Percentiles rank a stretch among this genome's conserved stretches.
phyloP scores from a whole-genome alignment of 1,140 invertebrate genomes.

The Ctenoplectra terminalis region DNA sequence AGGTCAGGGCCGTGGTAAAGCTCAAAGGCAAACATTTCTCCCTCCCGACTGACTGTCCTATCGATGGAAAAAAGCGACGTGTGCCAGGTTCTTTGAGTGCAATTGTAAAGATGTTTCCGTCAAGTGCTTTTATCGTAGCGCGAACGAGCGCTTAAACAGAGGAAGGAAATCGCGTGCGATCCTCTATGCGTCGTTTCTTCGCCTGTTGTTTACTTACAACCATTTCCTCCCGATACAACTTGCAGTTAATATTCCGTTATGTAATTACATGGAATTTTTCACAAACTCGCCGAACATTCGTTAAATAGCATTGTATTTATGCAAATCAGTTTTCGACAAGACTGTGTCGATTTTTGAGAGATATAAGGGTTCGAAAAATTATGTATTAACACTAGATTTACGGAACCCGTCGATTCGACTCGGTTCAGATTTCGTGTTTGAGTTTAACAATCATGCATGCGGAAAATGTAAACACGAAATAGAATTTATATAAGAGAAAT shows the following conservation, averaged over 20 bases:
- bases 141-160: background rate
- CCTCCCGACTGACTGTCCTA: background rate
- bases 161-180: background rate
- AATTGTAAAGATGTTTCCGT: constrained; percentile 13
- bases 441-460: no score
- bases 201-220: constrained; percentile 17
- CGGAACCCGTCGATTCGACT: no score
- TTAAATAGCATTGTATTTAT: no score
- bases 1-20: constrained; percentile 68
- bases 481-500: no score
- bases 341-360: no score
- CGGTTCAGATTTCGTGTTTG: no score
- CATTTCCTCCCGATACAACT: background rate
- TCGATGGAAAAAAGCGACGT: constrained; percentile 22
- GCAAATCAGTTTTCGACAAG: no score
- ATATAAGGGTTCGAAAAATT: no score
- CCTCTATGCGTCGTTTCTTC: background rate
- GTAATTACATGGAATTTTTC: background rate
- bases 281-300: background rate
- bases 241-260: background rate
- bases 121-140: background rate
- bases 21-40: constrained; percentile 59
- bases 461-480: no score
- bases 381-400: no score
- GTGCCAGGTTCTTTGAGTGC: background rate